Evolutionary conservation across 2,113 vertebrate genomes (phyloP), one percentile per base, ranked within the genome.

Genomic region (Centropus unirufus): DNA sequence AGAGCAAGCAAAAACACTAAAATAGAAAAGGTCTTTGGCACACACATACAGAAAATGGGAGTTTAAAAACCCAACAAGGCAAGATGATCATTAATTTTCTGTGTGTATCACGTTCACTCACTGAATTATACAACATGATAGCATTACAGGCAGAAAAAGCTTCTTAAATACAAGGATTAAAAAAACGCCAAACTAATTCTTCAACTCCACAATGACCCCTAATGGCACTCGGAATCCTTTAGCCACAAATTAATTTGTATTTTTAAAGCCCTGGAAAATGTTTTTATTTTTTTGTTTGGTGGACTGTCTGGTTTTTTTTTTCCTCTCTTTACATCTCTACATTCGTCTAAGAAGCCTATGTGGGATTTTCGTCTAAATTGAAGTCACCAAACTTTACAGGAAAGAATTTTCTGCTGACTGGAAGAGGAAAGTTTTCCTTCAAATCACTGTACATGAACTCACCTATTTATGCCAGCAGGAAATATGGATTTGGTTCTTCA

Each of bases 1-100:
- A 86, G 32, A 95, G 55, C 52, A 87, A 92, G 83, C 5, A 90
- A 83, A 88, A 68, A 51, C n/a, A 68, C 76, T 75, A 68, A 95
- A 97, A 96, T 61, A 92, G 91, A 83, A 95, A 90, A 87, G 47
- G 68, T 90, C 52, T 89, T 72, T 66, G 91, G 39, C 61, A 84
- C 26, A 61, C 3, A 14, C 36, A 23, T 10, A 49, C 5, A 6
- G 66, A 58, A 94, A 95, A 89, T 57, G n/a, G 57, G 52, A 91
- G 57, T 80, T 86, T 97, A 64, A 95, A 95, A 92, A 94, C 52
- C 64, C 49, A 92, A 54, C 29, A 72, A 74, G 52, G 29, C 42
- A 66, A 5, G 12, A 58, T 39, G 32, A 64, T 91, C 47, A 78
- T 93, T 88, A 90, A 88, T 95, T 93, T 91, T 96, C 76, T 61